These are phyloP conservation scores for Oscheius sp. DNA, from an alignment of 2,888 invertebrate species.

Conservation along the genomic window DNA sequence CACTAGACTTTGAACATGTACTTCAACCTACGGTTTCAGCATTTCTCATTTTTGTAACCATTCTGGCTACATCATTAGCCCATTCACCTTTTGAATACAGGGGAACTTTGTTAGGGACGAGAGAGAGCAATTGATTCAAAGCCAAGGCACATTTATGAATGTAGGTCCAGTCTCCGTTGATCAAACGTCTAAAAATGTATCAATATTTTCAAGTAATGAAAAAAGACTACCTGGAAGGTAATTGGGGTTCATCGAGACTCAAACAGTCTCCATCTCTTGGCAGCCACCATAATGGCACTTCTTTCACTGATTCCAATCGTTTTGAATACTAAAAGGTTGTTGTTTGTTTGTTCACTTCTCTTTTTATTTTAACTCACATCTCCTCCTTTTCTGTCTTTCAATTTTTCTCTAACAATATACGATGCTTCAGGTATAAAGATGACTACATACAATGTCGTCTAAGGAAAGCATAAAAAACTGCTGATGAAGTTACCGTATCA, in stretches of 20 bases:
- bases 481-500: conserved; percentile 29
- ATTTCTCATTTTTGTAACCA: conserved; percentile 42
- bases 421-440: conserved; percentile 58
- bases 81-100: conserved; percentile 50
- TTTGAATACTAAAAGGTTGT: conserved; percentile 45
- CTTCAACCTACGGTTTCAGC: conserved; percentile 5
- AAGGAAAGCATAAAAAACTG: conserved; percentile 1
- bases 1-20: not conserved
- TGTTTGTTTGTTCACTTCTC: conserved; percentile 42
- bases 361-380: conserved; percentile 30
- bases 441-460: conserved; percentile 55
- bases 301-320: conserved; percentile 50
- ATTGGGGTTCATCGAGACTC: conserved; percentile 44
- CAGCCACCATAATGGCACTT: conserved; percentile 53
- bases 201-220: not conserved
- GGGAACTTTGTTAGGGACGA: conserved; percentile 5
- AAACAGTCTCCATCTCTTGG: conserved; percentile 53
- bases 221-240: conserved; percentile 40
- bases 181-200: conserved; percentile 32
- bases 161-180: conserved; percentile 55
- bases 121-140: conserved; percentile 37
- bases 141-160: conserved; percentile 48
- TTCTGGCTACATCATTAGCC: conserved; percentile 48
- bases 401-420: conserved; percentile 53
- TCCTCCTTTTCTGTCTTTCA: conserved; percentile 42